Evolutionary conservation across 2,113 vertebrate species (phyloP), one percentile per base, ranked within the genome.

Genomic region (Crotalus tigris): DNA sequence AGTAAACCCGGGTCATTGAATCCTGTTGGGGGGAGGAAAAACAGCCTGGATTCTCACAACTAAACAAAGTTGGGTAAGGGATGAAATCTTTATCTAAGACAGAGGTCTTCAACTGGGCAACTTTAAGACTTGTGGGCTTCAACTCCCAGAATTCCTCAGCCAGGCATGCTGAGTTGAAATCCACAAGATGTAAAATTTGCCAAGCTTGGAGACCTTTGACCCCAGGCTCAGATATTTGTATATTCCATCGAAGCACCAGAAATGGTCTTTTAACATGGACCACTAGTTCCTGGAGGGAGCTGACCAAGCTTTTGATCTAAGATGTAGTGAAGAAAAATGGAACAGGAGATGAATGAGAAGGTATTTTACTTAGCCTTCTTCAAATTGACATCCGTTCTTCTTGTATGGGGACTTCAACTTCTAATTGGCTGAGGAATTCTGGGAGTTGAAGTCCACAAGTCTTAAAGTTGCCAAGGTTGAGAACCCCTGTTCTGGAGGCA

Each of bases 1-100:
- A 99, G 85, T 98, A 97, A 81, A 96, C 98, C 95, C 97, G 98
- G 57, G 95, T 64, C 89, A 98, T 94, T 1, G 96, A 90, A 90
- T 99, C 99, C 99, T 99, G 96, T 54, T 17, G 49, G 7, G 1
- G 49, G 49, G 49, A 6, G 49, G 9, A 0, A 0, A 92, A 23
- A 54, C 51, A 94, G 85, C 49, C 0, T 29, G 89, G 4, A 10
- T 17, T 64, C 24, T 33, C 3, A 19, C 69, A 81, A 81, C 69
- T 6, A 39, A 33, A 81, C 39, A 9, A 39, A 17, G n/a, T 17
- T 33, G n/a, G 64, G n/a, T 33, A 75, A 75, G 5, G n/a, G 17
- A 75, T 19, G 17, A 21, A 3, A 21, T 3, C 69, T 81, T 81
- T 4, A 8, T 15, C n/a, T 81, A 17, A 81, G n/a, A 2, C 26